Conservation (phyloP, 1,140 invertebrate species). For the Lepidurus packardi region DNA sequence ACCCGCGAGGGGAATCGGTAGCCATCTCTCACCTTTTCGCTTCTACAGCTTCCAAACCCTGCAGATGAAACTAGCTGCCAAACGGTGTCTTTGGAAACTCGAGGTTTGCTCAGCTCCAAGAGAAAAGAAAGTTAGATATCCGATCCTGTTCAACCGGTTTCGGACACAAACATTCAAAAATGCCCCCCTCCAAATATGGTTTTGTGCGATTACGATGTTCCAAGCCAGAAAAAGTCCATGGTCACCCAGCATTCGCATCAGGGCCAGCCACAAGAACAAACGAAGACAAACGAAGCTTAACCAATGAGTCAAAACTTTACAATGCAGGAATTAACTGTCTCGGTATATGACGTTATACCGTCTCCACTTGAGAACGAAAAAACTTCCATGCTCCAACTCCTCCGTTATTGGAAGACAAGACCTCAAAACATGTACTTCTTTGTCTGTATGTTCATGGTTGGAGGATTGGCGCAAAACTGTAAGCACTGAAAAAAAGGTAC, state of each 20-base stretch:
- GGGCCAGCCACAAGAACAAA: not conserved
- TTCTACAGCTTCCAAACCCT: not conserved
- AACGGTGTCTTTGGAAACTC: not conserved
- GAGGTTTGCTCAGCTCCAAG: not conserved
- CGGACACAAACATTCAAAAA: not conserved
- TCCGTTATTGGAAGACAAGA: not conserved
- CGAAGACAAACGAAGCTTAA: not conserved
- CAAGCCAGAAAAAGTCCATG: not conserved
- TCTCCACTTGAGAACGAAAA: too few species aligned
- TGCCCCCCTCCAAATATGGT: constrained; percentile 3
- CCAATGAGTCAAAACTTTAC: not conserved
- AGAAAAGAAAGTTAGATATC: not conserved
- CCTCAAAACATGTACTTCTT: not conserved
- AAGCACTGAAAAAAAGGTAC: not conserved
- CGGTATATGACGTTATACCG: too few species aligned
- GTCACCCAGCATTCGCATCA: not conserved
- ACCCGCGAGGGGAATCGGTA: not conserved
- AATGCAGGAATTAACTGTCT: too few species aligned
- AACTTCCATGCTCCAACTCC: too few species aligned
- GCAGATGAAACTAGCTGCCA: not conserved
- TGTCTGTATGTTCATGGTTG: not conserved
- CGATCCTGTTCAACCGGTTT: not conserved
- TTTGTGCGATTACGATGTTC: not conserved
- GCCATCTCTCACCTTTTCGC: constrained; percentile 14
- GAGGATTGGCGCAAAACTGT: not conserved